Conservation (phyloP, 2,113 vertebrate genomes). For the Nothocercus nigrocapillus region DNA sequence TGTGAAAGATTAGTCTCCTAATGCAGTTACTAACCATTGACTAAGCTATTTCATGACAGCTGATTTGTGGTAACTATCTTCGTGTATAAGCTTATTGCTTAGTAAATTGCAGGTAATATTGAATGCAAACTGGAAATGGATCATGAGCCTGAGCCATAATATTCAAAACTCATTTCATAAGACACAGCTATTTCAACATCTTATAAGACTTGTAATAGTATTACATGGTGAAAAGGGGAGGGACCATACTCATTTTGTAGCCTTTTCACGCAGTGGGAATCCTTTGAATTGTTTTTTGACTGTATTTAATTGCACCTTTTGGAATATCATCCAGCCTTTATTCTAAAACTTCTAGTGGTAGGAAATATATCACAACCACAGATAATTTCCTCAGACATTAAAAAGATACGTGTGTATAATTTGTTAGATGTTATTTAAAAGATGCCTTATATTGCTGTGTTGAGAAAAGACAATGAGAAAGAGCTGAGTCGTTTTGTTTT, state of each 20-base stretch:
- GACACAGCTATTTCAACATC: background rate
- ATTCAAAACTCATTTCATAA: background rate
- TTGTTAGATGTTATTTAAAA: background rate
- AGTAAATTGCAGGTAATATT: background rate
- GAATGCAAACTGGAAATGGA: background rate
- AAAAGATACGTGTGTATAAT: background rate
- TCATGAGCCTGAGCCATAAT: background rate
- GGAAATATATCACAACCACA: background rate
- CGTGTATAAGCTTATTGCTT: background rate
- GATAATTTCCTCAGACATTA: background rate
- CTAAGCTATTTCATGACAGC: background rate
- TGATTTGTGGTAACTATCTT: background rate
- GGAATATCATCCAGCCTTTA: background rate
- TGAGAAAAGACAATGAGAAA: background rate
- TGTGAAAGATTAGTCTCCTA: background rate
- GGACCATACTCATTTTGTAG: background rate
- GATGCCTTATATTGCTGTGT: background rate
- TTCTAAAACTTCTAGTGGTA: background rate
- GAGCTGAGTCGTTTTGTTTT: background rate
- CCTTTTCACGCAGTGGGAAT: background rate
- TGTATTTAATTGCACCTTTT: background rate
- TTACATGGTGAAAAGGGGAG: background rate
- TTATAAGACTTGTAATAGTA: background rate
- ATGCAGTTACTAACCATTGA: background rate
- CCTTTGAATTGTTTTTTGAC: background rate